phyloP scores from a whole-genome alignment of 2,888 invertebrate genomes.

The Eucera pruinosa region DNA sequence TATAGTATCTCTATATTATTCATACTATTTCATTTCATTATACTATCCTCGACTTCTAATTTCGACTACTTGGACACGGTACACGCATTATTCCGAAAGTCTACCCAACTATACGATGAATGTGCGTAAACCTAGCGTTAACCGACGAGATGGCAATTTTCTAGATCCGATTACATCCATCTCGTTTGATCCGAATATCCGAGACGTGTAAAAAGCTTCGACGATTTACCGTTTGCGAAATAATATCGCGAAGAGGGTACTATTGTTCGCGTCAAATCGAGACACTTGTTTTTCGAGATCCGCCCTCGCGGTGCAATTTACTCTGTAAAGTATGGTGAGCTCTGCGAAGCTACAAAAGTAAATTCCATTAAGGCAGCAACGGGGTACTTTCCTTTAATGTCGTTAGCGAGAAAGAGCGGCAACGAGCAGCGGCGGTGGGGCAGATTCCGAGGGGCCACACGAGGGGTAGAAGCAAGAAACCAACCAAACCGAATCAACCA shows the following conservation, averaged over 20 bases:
- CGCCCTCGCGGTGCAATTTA: constrained; percentile 71
- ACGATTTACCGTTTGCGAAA: constrained; percentile 9
- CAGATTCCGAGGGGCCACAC: constrained; percentile 6
- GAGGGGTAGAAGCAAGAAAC: constrained; percentile 38
- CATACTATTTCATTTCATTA: too few species aligned
- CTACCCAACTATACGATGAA: too few species aligned
- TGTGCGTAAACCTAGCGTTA: too few species aligned
- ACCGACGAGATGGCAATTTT: too few species aligned
- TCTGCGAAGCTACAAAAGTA: constrained; percentile 78
- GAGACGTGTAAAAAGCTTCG: neutral
- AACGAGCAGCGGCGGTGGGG: constrained; percentile 14
- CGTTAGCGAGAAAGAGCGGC: constrained; percentile 63
- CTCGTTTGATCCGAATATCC: neutral
- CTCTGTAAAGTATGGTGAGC: constrained; percentile 61
- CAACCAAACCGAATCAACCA: constrained; percentile 51
- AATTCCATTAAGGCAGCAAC: constrained; percentile 76
- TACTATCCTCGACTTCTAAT: too few species aligned
- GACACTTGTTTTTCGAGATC: constrained; percentile 72
- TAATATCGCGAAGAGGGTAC: constrained; percentile 25
- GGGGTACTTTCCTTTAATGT: constrained; percentile 76
- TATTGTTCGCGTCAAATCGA: constrained; percentile 54
- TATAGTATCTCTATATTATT: too few species aligned
- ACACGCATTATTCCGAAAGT: too few species aligned
- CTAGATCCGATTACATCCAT: too few species aligned
- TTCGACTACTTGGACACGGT: too few species aligned